These are phyloP conservation scores for Ceramica pisi DNA, from an alignment of 2,888 invertebrate species.

Conservation along the genomic window DNA sequence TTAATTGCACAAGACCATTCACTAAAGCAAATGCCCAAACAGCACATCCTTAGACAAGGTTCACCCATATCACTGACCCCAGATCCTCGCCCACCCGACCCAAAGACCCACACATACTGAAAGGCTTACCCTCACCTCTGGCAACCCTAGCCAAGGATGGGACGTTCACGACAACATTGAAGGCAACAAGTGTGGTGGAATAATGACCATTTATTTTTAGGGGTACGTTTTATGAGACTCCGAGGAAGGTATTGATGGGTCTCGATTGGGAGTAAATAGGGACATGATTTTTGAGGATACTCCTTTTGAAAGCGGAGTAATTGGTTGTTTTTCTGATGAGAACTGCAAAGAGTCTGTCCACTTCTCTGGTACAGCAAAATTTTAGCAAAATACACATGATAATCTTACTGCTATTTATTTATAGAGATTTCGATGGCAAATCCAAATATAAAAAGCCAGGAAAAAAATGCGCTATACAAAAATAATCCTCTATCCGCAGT, in stretches of 20 bases:
- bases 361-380: no score
- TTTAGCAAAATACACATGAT: no score
- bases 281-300: conserved; percentile 47
- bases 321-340: not conserved
- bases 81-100: conserved; percentile 32
- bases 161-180: conserved; percentile 67
- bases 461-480: not conserved
- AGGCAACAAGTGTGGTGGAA: conserved; percentile 70
- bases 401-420: no score
- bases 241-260: conserved; percentile 59
- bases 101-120: conserved; percentile 42
- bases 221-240: conserved; percentile 64
- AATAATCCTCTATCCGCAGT: not conserved
- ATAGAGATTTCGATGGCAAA: not conserved
- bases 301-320: conserved; percentile 1
- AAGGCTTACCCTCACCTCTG: conserved; percentile 43
- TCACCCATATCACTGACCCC: conserved; percentile 18
- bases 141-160: conserved; percentile 62
- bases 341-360: not conserved
- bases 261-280: conserved; percentile 58
- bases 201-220: conserved; percentile 71
- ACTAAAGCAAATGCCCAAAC: not conserved
- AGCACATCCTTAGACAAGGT: conserved; percentile 39
- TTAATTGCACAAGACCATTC: not conserved
- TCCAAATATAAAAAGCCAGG: not conserved